phyloP scores from a whole-genome alignment of 1,140 invertebrate genomes.

The Apocrypta bakeri region DNA sequence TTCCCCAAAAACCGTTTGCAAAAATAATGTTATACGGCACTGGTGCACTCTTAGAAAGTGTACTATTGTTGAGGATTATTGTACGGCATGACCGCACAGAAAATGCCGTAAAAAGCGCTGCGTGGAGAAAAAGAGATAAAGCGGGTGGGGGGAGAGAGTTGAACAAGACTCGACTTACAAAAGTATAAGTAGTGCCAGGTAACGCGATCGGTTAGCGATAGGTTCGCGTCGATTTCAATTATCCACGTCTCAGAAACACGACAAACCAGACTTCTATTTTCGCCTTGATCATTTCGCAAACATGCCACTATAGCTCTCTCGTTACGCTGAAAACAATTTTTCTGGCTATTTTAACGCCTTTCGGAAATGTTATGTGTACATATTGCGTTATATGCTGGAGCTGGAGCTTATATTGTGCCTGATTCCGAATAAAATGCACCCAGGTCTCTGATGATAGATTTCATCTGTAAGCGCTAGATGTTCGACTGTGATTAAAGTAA shows the following conservation, averaged over 20 bases:
- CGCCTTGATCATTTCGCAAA: background rate
- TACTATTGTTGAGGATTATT: too few relatives aligned
- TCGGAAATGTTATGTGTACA: too few relatives aligned
- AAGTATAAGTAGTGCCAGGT: background rate
- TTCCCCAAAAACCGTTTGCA: too few relatives aligned
- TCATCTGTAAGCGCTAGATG: background rate
- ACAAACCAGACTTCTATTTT: background rate
- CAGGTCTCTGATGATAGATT: conserved; percentile 26
- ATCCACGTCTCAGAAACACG: background rate
- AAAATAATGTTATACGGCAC: too few relatives aligned
- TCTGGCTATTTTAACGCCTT: too few relatives aligned
- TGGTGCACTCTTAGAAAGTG: too few relatives aligned
- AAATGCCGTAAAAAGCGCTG: background rate
- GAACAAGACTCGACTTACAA: conserved; percentile 24
- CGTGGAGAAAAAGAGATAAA: too few relatives aligned
- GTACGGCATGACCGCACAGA: too few relatives aligned
- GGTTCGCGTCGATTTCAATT: conserved; percentile 27
- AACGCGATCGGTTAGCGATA: background rate
- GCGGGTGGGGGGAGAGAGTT: background rate
- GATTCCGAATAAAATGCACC: too few relatives aligned
- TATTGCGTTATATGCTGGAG: too few relatives aligned
- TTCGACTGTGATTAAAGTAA: conserved; percentile 19
- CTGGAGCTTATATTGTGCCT: too few relatives aligned
- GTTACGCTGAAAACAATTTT: too few relatives aligned
- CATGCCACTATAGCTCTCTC: background rate